Base-by-base conservation (phyloP, 1,140 invertebrate species). In the Anthonomus grandis region DNA sequence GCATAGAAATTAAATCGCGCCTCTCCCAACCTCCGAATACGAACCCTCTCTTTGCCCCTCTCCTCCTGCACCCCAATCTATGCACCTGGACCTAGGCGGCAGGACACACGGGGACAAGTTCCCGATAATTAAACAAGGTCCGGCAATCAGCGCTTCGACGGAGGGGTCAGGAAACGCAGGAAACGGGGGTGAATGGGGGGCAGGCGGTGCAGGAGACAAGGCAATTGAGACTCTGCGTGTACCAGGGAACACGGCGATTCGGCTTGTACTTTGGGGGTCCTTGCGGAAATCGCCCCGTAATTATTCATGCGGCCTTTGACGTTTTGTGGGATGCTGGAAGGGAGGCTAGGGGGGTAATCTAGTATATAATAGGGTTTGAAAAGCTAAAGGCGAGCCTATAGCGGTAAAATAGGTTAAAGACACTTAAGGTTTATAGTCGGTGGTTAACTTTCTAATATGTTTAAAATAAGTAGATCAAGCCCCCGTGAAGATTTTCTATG, bases 121-220 rank as follows among this genome's bases (percentile, higher is more conserved):
- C 34, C 50, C 60, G 63, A 54, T 64, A 64, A 64, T 64, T 61
- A 64, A 64, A 64, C 63, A 64, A 59, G 63, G 57, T 45, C 59
- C 60, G 48, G 60, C 63, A 64, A 64, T 64, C 63, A 64, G 46
- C 31, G 19, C 31, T 36, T 13, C 18, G 23, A 31, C 42, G 36
- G 19, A 23, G 21, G 22, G 17, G 27, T 13, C 22, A 21, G 23
- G 45, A 6, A 23, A 15, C 4, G 23, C 10, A 25, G 24, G 37
- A 13, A n/a, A 21, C 17, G 36, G 27, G 46, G 36, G 34, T n/a
- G 15, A 34, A 23, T n/a, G 22, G 42, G 27, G 51, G 37, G 44
- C 46, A 57, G n/a, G n/a, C n/a, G n/a, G n/a, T n/a, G n/a, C n/a
- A n/a, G 34, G 49, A 47, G 44, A 39, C 38, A 37, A 23, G 12